phyloP scores from a whole-genome alignment of 2,888 invertebrate species.

The Eudasyphora cyanicolor region DNA sequence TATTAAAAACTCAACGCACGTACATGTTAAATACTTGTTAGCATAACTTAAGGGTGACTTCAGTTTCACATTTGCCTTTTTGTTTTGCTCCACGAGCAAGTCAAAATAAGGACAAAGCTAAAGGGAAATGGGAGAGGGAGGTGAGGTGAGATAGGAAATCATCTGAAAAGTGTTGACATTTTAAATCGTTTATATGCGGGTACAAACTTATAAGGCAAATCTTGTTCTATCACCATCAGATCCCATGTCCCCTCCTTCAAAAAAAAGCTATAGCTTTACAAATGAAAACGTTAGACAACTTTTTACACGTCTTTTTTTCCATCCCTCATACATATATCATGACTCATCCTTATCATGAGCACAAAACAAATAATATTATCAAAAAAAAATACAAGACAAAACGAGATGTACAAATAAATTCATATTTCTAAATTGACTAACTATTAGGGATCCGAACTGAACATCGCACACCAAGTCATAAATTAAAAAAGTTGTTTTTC shows the following conservation, averaged over 20 bases:
- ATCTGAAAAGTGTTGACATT: slow-evolving; percentile 45
- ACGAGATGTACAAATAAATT: slow-evolving; percentile 12
- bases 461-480: neutral
- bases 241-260: neutral
- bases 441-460: neutral
- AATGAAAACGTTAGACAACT: neutral
- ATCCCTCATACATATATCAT: too few relatives aligned
- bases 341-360: neutral
- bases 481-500: neutral
- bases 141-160: neutral
- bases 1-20: slow-evolving; percentile 54
- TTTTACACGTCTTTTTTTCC: neutral
- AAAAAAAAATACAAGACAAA: too few relatives aligned
- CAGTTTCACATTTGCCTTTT: slow-evolving; percentile 1
- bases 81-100: too few relatives aligned
- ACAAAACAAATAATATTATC: neutral
- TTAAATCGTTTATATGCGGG: slow-evolving; percentile 24
- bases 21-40: slow-evolving; percentile 58
- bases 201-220: neutral
- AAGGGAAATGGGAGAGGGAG: neutral
- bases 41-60: slow-evolving; percentile 45
- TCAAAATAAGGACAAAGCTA: neutral
- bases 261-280: neutral
- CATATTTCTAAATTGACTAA: slow-evolving; percentile 12
- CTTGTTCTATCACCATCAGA: neutral